phyloP scores from a whole-genome alignment of 2,797 vertebrate genomes.

The Selene dorsalis region DNA sequence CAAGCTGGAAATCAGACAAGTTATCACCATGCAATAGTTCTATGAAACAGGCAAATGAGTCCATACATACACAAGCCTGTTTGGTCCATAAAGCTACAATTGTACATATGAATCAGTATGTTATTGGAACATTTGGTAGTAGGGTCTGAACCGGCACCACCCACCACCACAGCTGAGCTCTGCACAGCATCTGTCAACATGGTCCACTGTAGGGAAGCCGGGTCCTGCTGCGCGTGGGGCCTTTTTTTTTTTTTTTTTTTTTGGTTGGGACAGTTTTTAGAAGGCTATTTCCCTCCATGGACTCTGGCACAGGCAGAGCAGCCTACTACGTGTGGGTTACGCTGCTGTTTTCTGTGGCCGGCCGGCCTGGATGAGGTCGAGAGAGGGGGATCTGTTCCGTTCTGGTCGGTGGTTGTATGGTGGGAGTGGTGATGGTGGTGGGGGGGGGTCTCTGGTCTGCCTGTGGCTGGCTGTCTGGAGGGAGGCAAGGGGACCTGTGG shows the following conservation, averaged over 20 bases:
- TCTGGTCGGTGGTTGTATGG: constrained; percentile 35
- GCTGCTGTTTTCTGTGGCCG: constrained; percentile 51
- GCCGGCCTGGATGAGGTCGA: constrained; percentile 38
- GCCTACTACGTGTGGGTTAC: constrained; percentile 27
- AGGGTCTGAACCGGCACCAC: constrained; percentile 50
- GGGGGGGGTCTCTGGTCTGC: constrained; percentile 35
- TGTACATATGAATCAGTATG: constrained; percentile 69
- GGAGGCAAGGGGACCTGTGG: constrained; percentile 45
- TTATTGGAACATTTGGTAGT: constrained; percentile 76
- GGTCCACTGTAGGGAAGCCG: constrained; percentile 34
- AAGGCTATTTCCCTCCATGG: constrained; percentile 37
- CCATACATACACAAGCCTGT: constrained; percentile 42
- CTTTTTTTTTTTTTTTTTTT: not conserved
- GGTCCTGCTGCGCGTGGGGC: not conserved
- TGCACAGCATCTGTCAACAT: constrained; percentile 67
- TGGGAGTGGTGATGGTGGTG: not conserved
- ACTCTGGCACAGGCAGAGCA: not conserved
- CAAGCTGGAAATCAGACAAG: not conserved
- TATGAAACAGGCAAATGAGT: not conserved
- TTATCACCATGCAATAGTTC: not conserved
- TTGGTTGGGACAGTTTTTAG: constrained; percentile 27
- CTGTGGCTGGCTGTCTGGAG: constrained; percentile 55
- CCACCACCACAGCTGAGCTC: constrained; percentile 66
- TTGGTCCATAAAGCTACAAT: constrained; percentile 48
- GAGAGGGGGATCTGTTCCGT: constrained; percentile 55